Conservation (phyloP, 2,888 invertebrate species). For the Lapara coniferarum region DNA sequence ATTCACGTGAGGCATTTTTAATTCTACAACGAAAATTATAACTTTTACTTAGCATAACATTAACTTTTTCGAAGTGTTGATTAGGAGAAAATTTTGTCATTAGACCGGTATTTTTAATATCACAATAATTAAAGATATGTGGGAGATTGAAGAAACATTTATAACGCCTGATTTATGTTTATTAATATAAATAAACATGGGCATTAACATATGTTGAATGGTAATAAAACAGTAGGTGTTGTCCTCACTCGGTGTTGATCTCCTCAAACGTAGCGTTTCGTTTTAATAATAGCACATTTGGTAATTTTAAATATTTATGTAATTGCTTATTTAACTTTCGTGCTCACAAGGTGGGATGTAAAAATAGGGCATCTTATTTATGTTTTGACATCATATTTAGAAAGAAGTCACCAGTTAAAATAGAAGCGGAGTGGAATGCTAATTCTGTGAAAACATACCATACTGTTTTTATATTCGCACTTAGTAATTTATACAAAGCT, state of each 20-base stretch:
- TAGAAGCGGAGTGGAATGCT: not conserved
- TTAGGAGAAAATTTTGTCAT: constrained; percentile 25
- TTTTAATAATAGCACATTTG: constrained; percentile 29
- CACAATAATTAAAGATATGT: constrained; percentile 37
- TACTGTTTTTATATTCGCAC: not conserved
- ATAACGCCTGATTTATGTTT: constrained; percentile 20
- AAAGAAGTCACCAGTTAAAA: not conserved
- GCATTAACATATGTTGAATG: constrained; percentile 33
- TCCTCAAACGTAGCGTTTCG: constrained; percentile 23
- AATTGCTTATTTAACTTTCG: constrained; percentile 23
- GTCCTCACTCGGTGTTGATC: constrained; percentile 32
- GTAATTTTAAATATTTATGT: constrained; percentile 26
- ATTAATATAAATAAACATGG: constrained; percentile 25
- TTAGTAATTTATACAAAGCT: not conserved
- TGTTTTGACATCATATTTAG: not conserved
- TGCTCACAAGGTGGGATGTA: constrained; percentile 15
- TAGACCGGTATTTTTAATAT: constrained; percentile 34
- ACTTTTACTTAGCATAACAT: constrained; percentile 41
- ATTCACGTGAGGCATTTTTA: constrained; percentile 44
- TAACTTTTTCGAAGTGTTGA: constrained; percentile 31
- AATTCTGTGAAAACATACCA: not conserved
- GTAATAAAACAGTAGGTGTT: constrained; percentile 56
- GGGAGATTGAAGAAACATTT: constrained; percentile 13
- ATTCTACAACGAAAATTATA: constrained; percentile 39
- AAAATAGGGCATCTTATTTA: constrained; percentile 15